Evolutionary conservation across 2,797 vertebrate species (phyloP), one percentile per base, ranked within the genome.

Genomic region (Nyctalus aviator): DNA sequence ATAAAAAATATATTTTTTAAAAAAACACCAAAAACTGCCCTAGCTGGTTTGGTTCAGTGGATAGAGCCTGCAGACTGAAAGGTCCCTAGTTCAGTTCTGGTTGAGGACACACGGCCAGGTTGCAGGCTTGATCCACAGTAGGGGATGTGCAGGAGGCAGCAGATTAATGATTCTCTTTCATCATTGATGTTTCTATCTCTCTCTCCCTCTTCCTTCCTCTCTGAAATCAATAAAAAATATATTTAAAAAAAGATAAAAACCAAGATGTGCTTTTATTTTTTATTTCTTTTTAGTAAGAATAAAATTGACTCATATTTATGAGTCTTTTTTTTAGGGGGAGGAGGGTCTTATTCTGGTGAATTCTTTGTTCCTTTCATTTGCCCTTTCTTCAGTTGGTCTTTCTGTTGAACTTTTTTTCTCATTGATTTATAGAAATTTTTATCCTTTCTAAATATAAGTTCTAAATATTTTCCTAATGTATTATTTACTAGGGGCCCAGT

Each of bases 401-500:
- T 81, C 83, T 75, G 8, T 46, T 91, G 50, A 93, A 64, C 4
- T 32, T 75, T 78, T 90, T 69, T 46, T 11, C 37, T 71, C 14
- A 13, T 46, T 77, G 73, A 87, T 77, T 86, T 90, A 62, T 48
- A 66, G 53, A 21, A 30, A 64, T 77, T 55, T 82, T 48, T 82
- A 87, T 87, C 73, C 30, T 72, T 66, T 85, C 48, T 83, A 90
- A 53, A 44, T 41, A 37, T 71, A 79, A 90, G 15, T 86, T 79
- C 23, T 50, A 93, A 88, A 46, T 79, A 79, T 84, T 76, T 94
- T 94, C 71, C n/a, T 23, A 48, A 37, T 48, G 81, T 90, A 75
- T 72, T 79, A 35, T 44, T 93, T 79, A 73, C 59, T 62, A 62
- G 27, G 59, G 59, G 27, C 59, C 27, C 59, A 30, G 27, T 62